Evolutionary conservation across 2,888 invertebrate species (phyloP), one percentile per base, ranked within the genome.

Genomic region (Clanis bilineata): DNA sequence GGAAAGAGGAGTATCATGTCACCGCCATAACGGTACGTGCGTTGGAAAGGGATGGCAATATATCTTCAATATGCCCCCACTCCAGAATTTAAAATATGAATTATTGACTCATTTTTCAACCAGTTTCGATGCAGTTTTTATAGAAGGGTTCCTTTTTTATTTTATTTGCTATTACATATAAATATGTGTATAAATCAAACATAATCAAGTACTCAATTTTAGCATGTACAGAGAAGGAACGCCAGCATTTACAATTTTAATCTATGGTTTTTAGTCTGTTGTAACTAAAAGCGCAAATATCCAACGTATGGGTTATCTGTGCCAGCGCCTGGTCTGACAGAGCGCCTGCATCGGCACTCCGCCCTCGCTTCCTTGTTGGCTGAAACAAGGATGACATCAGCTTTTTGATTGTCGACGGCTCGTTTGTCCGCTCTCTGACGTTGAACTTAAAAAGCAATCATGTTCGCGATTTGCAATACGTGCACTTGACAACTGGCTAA

Each of bases 331-430:
- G 45, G 38, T 39, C 39, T 51, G 47, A 23, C 18, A 39, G 44
- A 57, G 45, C 25, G 25, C 22, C 15, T 39, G 21, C 38, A 58
- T 57, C 58, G 60, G 61, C 43, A 47, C 36, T 44, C 44, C 54
- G 44, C 23, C 45, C 38, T 32, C 57, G 60, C 56, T 64, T 63
- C 44, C 63, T 64, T 65, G 64, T 57, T 61, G 51, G 60, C 58
- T 65, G 60, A 71, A 71, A 73, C 68, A 70, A 71, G 64, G 60
- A 63, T 72, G 68, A 69, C 70, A 73, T 80, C 76, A 77, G 76
- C 76, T 64, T 77, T 79, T 73, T 78, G 71, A 78, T 78, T 82
- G 79, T 82, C 66, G 64, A 65, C 72, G 59, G 66, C 63, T 72
- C 72, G 71, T 72, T 76, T 79, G 70, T 72, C 69, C 68, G 68